Evolutionary conservation across 2,797 vertebrate genomes (phyloP).

Genomic region (Gymnocypris eckloni): DNA sequence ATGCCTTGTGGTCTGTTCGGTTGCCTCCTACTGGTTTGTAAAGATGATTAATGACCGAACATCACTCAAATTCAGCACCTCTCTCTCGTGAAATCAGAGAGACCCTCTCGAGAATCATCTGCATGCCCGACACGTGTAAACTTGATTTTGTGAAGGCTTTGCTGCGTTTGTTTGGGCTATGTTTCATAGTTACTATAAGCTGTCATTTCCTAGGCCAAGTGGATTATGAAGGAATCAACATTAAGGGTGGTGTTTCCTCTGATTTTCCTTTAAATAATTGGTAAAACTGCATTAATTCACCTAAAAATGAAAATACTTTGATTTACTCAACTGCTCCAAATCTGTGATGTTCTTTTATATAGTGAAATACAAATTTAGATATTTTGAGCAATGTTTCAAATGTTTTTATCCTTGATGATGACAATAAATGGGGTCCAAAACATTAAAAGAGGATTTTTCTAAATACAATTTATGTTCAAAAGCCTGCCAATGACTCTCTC

Average conservation of each 20-base stretch:
- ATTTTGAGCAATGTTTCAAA: not conserved
- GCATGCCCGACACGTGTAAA: conserved; percentile 48
- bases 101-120: conserved; percentile 74
- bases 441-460: not conserved
- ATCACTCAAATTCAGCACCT: conserved; percentile 84
- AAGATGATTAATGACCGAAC: conserved; percentile 84
- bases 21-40: conserved; percentile 66
- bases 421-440: not conserved
- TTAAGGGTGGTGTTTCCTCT: not conserved
- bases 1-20: conserved; percentile 61
- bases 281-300: not conserved
- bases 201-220: not conserved
- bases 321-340: not conserved
- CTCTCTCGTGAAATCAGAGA: conserved; percentile 81
- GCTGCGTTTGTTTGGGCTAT: conserved; percentile 13
- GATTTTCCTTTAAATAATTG: not conserved
- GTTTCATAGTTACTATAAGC: conserved; percentile 1
- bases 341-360: not conserved
- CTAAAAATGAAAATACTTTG: not conserved
- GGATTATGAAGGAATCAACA: conserved; percentile 1
- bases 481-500: conserved; percentile 62
- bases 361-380: not conserved
- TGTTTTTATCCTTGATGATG: not conserved
- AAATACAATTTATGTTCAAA: not conserved
- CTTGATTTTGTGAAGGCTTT: conserved; percentile 17